phyloP scores from a whole-genome alignment of 2,797 vertebrate genomes.

The Carcharodon carcharias region DNA sequence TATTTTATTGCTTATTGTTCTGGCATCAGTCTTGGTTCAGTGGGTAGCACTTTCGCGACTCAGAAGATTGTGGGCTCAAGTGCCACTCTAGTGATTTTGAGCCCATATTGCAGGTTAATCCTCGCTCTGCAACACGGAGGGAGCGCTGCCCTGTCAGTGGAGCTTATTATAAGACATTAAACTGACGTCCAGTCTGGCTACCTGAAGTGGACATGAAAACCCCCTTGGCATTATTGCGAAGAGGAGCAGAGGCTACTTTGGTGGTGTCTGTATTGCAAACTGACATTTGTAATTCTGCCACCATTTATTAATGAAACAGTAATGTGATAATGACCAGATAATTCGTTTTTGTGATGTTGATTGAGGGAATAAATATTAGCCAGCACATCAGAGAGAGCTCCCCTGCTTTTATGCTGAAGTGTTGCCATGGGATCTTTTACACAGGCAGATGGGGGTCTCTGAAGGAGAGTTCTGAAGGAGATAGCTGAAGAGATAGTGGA shows the following conservation, averaged over 20 bases:
- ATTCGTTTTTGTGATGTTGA: background rate
- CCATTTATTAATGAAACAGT: background rate
- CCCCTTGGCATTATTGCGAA: background rate
- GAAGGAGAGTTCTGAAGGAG: too few species aligned
- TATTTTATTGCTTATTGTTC: background rate
- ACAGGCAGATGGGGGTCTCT: too few species aligned
- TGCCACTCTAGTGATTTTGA: background rate
- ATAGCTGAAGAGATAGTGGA: too few species aligned
- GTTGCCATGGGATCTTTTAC: too few species aligned
- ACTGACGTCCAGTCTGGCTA: background rate
- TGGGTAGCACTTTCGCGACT: background rate
- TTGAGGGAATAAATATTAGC: background rate
- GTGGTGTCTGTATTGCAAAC: too few species aligned
- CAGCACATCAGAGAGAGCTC: too few species aligned
- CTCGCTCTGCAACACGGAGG: background rate
- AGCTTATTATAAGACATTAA: background rate
- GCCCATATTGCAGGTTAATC: too few species aligned
- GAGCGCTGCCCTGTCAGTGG: background rate
- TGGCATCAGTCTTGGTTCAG: background rate
- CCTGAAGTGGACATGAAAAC: background rate
- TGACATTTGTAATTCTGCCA: background rate
- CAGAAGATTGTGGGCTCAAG: background rate
- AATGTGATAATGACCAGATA: background rate
- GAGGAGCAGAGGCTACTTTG: background rate
- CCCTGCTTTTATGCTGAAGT: too few species aligned